Evolutionary conservation across 2,888 invertebrate genomes (phyloP).

Genomic region (Ethmia dodecea): DNA sequence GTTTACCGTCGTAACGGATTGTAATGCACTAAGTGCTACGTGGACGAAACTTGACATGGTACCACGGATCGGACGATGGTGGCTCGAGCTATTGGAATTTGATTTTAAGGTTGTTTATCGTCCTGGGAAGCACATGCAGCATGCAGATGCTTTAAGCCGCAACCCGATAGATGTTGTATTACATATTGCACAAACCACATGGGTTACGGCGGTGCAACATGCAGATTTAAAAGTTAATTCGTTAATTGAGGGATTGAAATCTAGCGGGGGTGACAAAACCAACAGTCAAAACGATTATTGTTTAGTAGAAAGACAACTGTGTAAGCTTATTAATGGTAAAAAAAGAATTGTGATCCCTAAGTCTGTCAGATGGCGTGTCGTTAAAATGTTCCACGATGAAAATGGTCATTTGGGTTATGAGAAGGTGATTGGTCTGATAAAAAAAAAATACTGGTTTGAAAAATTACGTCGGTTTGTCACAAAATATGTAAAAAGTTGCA

Average conservation of each 20-base stretch:
- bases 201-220: slow-evolving; percentile 1
- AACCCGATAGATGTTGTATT: too few species aligned
- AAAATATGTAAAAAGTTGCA: slow-evolving; percentile 16
- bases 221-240: not conserved
- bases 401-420: slow-evolving; percentile 8
- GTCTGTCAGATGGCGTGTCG: slow-evolving; percentile 3
- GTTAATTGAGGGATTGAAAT: too few species aligned
- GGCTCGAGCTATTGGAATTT: too few species aligned
- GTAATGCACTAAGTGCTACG: too few species aligned
- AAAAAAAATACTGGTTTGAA: slow-evolving; percentile 12
- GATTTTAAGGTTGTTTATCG: too few species aligned
- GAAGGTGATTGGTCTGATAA: too few species aligned
- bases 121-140: too few species aligned
- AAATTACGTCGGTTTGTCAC: slow-evolving; percentile 10
- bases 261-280: not conserved
- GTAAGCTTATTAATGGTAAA: too few species aligned
- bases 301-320: not conserved
- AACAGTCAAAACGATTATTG: not conserved
- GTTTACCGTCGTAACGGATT: too few species aligned
- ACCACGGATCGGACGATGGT: too few species aligned
- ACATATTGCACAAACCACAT: not conserved
- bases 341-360: not conserved
- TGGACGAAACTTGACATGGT: too few species aligned
- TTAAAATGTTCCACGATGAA: slow-evolving; percentile 10
- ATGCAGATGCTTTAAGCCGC: too few species aligned